Evolutionary conservation across 2,113 vertebrate species (phyloP), one percentile per base, ranked within the genome.

Genomic region (Setophaga kirtlandii): DNA sequence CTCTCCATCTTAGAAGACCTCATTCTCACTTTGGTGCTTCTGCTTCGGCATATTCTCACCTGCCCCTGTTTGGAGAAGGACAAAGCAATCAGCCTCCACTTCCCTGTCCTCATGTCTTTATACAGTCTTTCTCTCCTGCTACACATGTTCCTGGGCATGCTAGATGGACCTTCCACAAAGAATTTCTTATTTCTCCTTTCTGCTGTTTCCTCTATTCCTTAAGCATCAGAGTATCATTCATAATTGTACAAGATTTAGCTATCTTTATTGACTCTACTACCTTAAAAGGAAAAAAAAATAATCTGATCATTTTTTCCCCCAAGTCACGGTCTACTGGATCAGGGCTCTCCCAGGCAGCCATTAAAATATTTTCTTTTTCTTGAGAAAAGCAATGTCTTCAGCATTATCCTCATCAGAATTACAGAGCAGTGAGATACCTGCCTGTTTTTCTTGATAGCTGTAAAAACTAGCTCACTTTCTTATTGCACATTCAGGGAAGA

Each of bases 381-480:
- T 83, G n/a, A 50, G 24, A 71, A 94, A 84, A 80, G 23, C 20
- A 68, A 24, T 58, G 25, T 86, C 39, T 90, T 78, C 52, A 71
- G 27, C 35, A 91, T 63, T 42, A 79, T 37, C 21, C 2, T 4
- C 46, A 80, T 33, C 75, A 77, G 53, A 86, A 87, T 87, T 93
- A 93, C 19, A 58, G 46, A 74, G 17, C 30, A 79, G n/a, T 64
- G 42, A 58, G 28, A 25, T 47, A 75, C 9, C 28, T 64, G 21
- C 46, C 59, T 85, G 50, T 62, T 79, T 73, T 47, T 70, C 53
- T 37, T 42, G 28, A 60, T 42, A 83, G 47, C 42, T 53, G 14
- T 73, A 42, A 81, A 62, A 58, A 74, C 44, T 41, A 59, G 46
- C 11, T 35, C 17, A 25, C 27, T 91, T 93, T 56, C 81, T 96